A percentile compares a stretch with the other conserved stretches of the same genome.
phyloP scores from a whole-genome alignment of 2,113 vertebrate genomes.

The Chaenocephalus aceratus region DNA sequence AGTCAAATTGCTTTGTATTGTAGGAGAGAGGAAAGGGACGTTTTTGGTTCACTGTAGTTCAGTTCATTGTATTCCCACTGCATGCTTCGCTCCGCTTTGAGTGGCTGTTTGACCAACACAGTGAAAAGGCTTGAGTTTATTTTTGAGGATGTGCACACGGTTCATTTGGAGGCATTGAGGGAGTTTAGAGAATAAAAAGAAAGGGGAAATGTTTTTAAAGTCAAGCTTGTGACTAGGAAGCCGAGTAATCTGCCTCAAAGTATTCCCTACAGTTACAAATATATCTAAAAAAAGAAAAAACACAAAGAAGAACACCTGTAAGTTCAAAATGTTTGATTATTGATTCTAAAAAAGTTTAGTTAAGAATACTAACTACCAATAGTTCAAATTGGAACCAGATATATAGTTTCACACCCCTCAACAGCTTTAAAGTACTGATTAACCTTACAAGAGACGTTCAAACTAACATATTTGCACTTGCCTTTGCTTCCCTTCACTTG shows the following conservation, averaged over 20 bases:
- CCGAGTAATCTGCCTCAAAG: neutral
- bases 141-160: conserved; percentile 28
- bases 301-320: neutral
- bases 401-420: neutral
- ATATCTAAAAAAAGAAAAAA: neutral
- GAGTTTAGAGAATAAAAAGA: neutral
- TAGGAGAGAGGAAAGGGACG: neutral
- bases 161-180: conserved; percentile 19
- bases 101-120: conserved; percentile 1
- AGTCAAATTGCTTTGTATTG: conserved; percentile 43
- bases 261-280: neutral
- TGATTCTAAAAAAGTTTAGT: neutral
- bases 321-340: neutral
- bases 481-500: neutral
- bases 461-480: neutral
- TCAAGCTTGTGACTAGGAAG: neutral
- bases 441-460: neutral
- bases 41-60: conserved; percentile 23
- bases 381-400: no score
- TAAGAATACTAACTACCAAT: no score
- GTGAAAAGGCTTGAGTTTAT: conserved; percentile 24
- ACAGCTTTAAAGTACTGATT: conserved; percentile 5
- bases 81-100: conserved; percentile 7
- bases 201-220: neutral
- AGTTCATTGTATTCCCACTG: conserved; percentile 28